Conservation (phyloP, 2,888 invertebrate species). For the Athalia cordata region DNA sequence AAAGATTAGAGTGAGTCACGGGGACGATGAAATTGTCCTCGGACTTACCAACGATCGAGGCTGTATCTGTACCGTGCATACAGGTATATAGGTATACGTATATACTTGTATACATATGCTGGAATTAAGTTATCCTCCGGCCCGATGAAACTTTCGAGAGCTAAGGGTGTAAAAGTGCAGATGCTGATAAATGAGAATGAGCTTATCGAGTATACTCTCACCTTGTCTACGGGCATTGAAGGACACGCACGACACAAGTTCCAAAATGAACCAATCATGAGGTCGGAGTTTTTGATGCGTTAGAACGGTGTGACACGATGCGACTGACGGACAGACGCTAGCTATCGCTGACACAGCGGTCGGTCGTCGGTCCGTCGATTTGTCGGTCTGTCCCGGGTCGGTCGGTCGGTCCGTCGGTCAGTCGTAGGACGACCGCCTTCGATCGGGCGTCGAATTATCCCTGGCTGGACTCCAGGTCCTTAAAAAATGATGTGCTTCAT, state of each 20-base stretch:
- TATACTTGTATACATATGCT: background rate
- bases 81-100: background rate
- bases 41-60: too few species aligned
- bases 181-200: background rate
- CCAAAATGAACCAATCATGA: conserved; percentile 98
- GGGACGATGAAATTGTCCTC: too few species aligned
- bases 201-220: conserved; percentile 72
- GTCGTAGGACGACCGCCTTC: conserved; percentile 42
- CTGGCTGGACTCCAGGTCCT: conserved; percentile 41
- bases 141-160: background rate
- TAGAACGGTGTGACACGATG: conserved; percentile 66
- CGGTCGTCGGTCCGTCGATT: conserved; percentile 47
- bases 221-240: conserved; percentile 97
- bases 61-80: too few species aligned
- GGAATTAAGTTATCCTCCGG: background rate
- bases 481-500: conserved; percentile 11
- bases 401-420: conserved; percentile 46
- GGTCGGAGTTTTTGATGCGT: conserved; percentile 73
- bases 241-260: conserved; percentile 97
- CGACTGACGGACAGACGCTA: conserved; percentile 54
- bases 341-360: conserved; percentile 48
- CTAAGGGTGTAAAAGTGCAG: background rate
- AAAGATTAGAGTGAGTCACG: too few species aligned
- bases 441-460: conserved; percentile 24
- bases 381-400: background rate